Evolutionary conservation across 2,113 vertebrate genomes (phyloP).

Genomic region (Oenanthe melanoleuca): DNA sequence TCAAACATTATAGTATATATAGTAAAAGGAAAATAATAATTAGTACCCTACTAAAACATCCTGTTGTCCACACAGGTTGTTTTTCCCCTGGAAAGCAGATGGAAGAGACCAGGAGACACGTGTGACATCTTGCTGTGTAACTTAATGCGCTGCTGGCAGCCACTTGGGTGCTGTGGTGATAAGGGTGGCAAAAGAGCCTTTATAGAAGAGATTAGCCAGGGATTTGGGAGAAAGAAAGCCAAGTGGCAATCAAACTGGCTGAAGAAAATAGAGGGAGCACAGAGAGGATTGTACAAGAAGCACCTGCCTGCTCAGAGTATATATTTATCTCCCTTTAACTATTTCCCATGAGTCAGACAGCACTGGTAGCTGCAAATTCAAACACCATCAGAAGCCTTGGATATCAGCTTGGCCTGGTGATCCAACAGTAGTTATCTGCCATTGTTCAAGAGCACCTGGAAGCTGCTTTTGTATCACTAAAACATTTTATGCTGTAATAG

Average conservation of each 20-base stretch:
- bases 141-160: not conserved
- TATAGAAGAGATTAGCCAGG: conserved; percentile 26
- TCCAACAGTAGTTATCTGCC: conserved; percentile 1
- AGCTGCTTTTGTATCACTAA: not conserved
- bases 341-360: not conserved
- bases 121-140: not conserved
- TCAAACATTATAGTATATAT: not conserved
- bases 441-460: not conserved
- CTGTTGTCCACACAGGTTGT: not conserved
- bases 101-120: not conserved
- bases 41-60: not conserved
- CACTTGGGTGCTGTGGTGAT: not conserved
- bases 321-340: not conserved
- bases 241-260: conserved; percentile 27
- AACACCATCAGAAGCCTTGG: not conserved
- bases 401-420: not conserved
- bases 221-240: conserved; percentile 45
- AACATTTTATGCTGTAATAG: not conserved
- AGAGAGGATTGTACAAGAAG: conserved; percentile 9
- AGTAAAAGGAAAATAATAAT: not conserved
- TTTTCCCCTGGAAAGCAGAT: not conserved
- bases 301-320: not conserved
- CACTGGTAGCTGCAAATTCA: not conserved
- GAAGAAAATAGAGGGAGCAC: conserved; percentile 28
- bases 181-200: conserved; percentile 42